Conservation (phyloP, 2,888 invertebrate species). For the Melanostoma scalare region DNA sequence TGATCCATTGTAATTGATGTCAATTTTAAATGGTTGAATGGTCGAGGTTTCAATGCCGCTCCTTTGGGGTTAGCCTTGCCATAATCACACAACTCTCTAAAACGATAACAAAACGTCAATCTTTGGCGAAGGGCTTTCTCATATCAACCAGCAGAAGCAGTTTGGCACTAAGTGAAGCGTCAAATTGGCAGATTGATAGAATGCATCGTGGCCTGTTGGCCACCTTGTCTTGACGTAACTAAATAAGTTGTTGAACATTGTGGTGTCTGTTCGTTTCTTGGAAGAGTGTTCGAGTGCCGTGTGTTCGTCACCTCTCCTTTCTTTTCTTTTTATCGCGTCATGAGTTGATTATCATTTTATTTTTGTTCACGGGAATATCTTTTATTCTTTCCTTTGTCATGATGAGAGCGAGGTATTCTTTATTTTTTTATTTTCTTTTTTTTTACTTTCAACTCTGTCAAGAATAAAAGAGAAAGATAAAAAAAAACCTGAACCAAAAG, state of each 20-base stretch:
- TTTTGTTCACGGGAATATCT: slow-evolving; percentile 66
- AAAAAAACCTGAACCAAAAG: slow-evolving; percentile 58
- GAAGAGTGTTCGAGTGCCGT: slow-evolving; percentile 65
- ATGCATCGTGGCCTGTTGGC: slow-evolving; percentile 47
- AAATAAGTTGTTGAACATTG: slow-evolving; percentile 69
- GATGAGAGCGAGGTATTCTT: slow-evolving; percentile 26
- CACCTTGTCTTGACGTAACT: slow-evolving; percentile 47
- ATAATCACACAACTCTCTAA: neutral
- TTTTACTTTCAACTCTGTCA: slow-evolving; percentile 45
- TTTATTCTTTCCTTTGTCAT: slow-evolving; percentile 62
- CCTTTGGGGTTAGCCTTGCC: slow-evolving; percentile 24
- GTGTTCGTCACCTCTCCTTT: slow-evolving; percentile 67
- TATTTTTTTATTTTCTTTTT: slow-evolving; percentile 18
- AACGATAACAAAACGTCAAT: slow-evolving; percentile 57
- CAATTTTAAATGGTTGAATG: slow-evolving; percentile 70
- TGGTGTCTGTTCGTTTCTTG: slow-evolving; percentile 47
- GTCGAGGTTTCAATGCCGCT: slow-evolving; percentile 50
- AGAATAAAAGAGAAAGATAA: too few species aligned
- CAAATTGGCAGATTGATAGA: slow-evolving; percentile 72
- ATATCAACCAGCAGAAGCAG: slow-evolving; percentile 66
- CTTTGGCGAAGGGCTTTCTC: slow-evolving; percentile 51
- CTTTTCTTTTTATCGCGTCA: slow-evolving; percentile 31
- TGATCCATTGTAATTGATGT: slow-evolving; percentile 72
- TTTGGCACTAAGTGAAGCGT: slow-evolving; percentile 70
- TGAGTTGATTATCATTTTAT: slow-evolving; percentile 69